Evolutionary conservation across 1,140 invertebrate genomes (phyloP).

Genomic region (Zaprionus vittiger): DNA sequence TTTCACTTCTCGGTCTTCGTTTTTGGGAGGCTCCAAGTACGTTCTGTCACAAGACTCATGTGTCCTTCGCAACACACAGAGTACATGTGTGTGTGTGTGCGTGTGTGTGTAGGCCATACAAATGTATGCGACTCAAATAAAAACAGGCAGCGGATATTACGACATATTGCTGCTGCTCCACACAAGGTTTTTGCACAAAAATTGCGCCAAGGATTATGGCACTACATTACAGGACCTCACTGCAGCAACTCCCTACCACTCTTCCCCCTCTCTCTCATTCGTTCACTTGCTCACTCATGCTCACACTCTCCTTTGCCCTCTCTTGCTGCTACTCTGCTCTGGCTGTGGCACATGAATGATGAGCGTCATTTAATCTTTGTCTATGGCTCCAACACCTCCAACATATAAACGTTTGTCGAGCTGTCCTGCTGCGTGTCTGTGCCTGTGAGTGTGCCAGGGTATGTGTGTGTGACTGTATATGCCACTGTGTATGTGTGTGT

Average conservation of each 20-base stretch:
- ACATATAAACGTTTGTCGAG: constrained; percentile 49
- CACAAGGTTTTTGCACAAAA: constrained; percentile 60
- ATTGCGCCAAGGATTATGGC: constrained; percentile 81
- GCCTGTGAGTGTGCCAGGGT: background rate
- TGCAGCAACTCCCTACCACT: constrained; percentile 10
- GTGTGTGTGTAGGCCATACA: constrained; percentile 46
- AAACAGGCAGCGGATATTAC: constrained; percentile 77
- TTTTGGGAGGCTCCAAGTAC: constrained; percentile 31
- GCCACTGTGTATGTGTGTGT: constrained; percentile 28
- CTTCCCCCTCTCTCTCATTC: background rate
- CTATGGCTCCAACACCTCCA: constrained; percentile 76
- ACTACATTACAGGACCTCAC: constrained; percentile 73
- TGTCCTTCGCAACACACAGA: constrained; percentile 9
- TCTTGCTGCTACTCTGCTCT: background rate
- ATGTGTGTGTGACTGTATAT: background rate
- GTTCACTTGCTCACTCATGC: background rate
- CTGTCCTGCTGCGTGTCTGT: background rate
- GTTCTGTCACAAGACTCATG: constrained; percentile 26
- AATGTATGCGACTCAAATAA: constrained; percentile 70
- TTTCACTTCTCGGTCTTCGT: constrained; percentile 54
- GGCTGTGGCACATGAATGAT: constrained; percentile 77
- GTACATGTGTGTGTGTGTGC: constrained; percentile 2
- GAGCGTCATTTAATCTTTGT: constrained; percentile 82
- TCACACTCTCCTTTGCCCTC: background rate
- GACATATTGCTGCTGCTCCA: constrained; percentile 73